Evolutionary conservation across 2,113 vertebrate species (phyloP), one percentile per base, ranked within the genome.

Genomic region (Otus sunia): DNA sequence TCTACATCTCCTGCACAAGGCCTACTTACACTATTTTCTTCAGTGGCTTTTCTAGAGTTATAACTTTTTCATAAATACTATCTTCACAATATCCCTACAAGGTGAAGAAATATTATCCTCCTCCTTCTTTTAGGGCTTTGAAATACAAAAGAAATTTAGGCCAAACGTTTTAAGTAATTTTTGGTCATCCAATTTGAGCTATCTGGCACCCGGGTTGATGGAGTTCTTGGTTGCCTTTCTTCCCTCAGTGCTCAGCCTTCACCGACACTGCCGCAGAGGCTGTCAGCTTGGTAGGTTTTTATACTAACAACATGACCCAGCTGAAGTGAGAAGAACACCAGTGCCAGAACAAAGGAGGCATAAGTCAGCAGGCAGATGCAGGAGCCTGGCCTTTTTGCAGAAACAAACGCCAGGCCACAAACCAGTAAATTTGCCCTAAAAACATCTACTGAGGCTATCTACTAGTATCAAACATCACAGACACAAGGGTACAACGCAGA

Each of bases 211-310:
- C 34, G 56, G 6, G 7, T 50, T 41, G 50, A 39, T 2, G 15
- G 34, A 50, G 10, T 49, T 60, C 13, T 18, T 27, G 34, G 11
- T 6, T 55, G 59, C 16, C 19, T 29, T 17, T 34, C 30, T 62
- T 56, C 41, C 11, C 9, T 22, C 8, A 0, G 26, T 2, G 1
- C 20, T 6, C 0, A 19, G 18, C 39, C 68, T 45, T 74, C 10
- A 4, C 23, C 0, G 1, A 18, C 2, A 0, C 49, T 11, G 15
- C 34, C 11, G 15, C 23, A 20, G n/a, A 19, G 41, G 36, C 67
- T 39, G 26, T 4, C 26, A 15, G 3, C 64, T 63, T 3, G 0
- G 9, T 56, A 22, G 23, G 21, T 26, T 49, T 36, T 21, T 36
- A 17, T 11, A 45, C 17, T 26, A 34, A 63, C 18, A 53, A 29